Base-by-base conservation (phyloP, 1,140 invertebrate species). In the Atta texana region DNA sequence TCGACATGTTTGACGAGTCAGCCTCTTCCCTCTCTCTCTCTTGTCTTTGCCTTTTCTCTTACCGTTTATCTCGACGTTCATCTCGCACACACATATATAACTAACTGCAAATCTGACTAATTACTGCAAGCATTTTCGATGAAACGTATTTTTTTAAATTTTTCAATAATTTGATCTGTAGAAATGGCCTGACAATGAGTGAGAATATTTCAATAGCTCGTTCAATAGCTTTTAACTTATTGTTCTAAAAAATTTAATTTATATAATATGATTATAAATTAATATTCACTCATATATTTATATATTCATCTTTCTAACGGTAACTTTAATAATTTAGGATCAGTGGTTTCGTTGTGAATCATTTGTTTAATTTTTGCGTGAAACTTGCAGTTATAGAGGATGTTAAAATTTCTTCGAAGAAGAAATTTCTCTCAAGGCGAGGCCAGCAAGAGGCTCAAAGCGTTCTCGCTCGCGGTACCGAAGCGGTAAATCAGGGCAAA, bases 401-500 rank as follows among this genome's bases (percentile, higher is more conserved):
- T 85, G 77, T 88, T 89, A 66, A 77, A 86, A 72, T 88, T 88
- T 85, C 87, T 61, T 4, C 57, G 63, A 74, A 75, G 74, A 75
- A 74, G 18, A 68, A 24, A 68, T 51, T 77, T 84, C 64, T 89
- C 59, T 74, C 77, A 34, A 34, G 31, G 31, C 31, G 76, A 61
- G 77, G 53, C 66, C 82, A 66, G 72, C 81, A 68, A 81, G 86
- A 90, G 78, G 88, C 91, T 88, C 85, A 86, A 90, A 89, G 92
- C 39, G 49, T 69, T 72, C 86, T 53, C 74, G 28, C 61, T 76
- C 77, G 31, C 71, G 57, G 61, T 61, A 69, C 77, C 87, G 92
- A 94, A 93, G 94, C 93, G 94, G 92, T 95, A 94, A 95, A 95
- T 95, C 94, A 94, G 92, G 91, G 93, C 94, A 94, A 95, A 94